Percentiles rank a stretch among this genome's conserved stretches.
phyloP scores from a whole-genome alignment of 2,888 invertebrate genomes.

The Caenorhabditis parvicauda region DNA sequence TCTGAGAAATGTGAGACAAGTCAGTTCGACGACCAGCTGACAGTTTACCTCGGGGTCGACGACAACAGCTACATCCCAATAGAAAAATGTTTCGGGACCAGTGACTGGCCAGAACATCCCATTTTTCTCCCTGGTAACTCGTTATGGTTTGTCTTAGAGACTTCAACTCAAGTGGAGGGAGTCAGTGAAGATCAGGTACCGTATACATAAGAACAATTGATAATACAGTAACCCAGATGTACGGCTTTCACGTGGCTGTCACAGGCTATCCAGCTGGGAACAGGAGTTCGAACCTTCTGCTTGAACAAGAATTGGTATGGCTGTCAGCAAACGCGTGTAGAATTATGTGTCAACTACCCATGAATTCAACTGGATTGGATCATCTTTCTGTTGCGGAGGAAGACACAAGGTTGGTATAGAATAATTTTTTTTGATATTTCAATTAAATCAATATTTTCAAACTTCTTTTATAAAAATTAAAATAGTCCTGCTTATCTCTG shows the following conservation, averaged over 20 bases:
- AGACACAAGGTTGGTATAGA: no score
- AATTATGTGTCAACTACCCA: constrained; percentile 47
- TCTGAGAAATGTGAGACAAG: constrained; percentile 68
- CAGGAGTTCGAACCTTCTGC: constrained; percentile 29
- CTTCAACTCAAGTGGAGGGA: constrained; percentile 68
- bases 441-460: no score
- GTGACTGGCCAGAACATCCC: constrained; percentile 76
- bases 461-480: no score
- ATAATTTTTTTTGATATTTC: no score
- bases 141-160: constrained; percentile 90
- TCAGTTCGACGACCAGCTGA: constrained; percentile 82
- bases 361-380: constrained; percentile 63
- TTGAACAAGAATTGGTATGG: constrained; percentile 60
- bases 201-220: not conserved
- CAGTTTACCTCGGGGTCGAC: constrained; percentile 64
- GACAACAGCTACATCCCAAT: constrained; percentile 62
- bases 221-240: constrained; percentile 32
- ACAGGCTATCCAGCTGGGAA: constrained; percentile 37
- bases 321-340: constrained; percentile 52
- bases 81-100: constrained; percentile 34
- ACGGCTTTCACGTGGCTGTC: constrained; percentile 56
- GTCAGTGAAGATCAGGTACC: constrained; percentile 29
- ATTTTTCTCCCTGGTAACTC: constrained; percentile 71
- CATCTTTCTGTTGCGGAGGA: constrained; percentile 69
- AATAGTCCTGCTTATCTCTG: no score